Percentiles rank a stretch among this genome's conserved stretches.
Conservation (phyloP, 1,140 invertebrate species). For the Lepidurus arcticus region DNA sequence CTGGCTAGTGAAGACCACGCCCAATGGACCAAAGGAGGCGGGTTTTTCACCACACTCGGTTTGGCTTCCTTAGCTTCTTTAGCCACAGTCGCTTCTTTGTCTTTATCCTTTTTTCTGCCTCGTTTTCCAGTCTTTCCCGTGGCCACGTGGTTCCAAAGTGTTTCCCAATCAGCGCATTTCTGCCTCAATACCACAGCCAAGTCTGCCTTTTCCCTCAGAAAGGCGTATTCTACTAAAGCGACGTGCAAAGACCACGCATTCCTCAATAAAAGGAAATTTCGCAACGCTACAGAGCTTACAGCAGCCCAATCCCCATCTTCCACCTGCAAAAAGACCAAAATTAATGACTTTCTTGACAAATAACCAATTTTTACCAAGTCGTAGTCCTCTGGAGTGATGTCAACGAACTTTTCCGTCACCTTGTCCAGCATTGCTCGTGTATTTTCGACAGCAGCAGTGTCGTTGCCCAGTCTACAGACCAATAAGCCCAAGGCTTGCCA, state of each 20-base stretch:
- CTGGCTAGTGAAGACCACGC: background rate
- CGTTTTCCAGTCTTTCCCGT: background rate
- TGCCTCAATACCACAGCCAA: background rate
- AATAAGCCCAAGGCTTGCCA: background rate
- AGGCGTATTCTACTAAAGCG: background rate
- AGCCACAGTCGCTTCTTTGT: background rate
- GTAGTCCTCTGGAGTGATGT: background rate
- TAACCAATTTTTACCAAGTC: background rate
- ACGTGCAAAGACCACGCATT: background rate
- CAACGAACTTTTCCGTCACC: background rate
- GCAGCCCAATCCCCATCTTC: slow-evolving; percentile 11
- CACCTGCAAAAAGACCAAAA: background rate
- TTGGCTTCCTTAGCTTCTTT: background rate
- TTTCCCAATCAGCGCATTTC: background rate
- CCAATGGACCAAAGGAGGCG: background rate
- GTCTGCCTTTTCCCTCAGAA: background rate
- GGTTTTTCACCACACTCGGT: background rate
- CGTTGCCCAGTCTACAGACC: background rate
- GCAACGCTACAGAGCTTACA: background rate
- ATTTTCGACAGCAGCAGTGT: background rate
- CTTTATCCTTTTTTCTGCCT: background rate
- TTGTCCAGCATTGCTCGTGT: background rate
- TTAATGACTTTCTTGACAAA: background rate
- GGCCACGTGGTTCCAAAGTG: background rate
- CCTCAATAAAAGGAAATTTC: background rate